Evolutionary conservation across 2,888 invertebrate genomes (phyloP).

Genomic region (Nysson spinosus): DNA sequence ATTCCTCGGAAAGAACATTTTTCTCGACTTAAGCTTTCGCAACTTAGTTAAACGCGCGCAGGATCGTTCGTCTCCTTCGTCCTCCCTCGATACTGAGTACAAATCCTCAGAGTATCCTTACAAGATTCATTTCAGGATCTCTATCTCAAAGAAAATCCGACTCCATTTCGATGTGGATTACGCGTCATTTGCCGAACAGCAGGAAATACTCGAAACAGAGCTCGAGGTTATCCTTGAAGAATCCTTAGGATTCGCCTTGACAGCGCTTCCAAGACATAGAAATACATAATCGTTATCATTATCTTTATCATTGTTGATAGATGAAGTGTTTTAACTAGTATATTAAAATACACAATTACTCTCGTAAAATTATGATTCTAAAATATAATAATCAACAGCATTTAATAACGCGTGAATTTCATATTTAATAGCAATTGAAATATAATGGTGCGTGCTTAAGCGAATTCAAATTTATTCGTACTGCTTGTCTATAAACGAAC

Average conservation of each 20-base stretch:
- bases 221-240: conserved; percentile 47
- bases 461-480: too few relatives aligned
- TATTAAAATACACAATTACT: too few relatives aligned
- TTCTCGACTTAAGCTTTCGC: conserved; percentile 4
- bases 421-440: too few relatives aligned
- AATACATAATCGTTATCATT: too few relatives aligned
- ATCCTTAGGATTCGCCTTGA: conserved; percentile 38
- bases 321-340: too few relatives aligned
- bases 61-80: not conserved
- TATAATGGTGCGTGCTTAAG: too few relatives aligned
- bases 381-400: too few relatives aligned
- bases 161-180: conserved; percentile 39
- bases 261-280: conserved; percentile 45
- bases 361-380: too few relatives aligned
- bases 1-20: not conserved
- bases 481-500: too few relatives aligned
- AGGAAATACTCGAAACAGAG: conserved; percentile 48
- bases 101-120: conserved; percentile 40
- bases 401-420: too few relatives aligned
- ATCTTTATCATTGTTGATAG: too few relatives aligned
- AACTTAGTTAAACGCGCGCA: not conserved
- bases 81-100: conserved; percentile 7
- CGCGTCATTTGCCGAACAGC: conserved; percentile 45
- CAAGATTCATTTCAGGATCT: conserved; percentile 30
- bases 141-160: conserved; percentile 27